phyloP scores from a whole-genome alignment of 2,888 invertebrate genomes.

The Leptinotarsa tumamoca region DNA sequence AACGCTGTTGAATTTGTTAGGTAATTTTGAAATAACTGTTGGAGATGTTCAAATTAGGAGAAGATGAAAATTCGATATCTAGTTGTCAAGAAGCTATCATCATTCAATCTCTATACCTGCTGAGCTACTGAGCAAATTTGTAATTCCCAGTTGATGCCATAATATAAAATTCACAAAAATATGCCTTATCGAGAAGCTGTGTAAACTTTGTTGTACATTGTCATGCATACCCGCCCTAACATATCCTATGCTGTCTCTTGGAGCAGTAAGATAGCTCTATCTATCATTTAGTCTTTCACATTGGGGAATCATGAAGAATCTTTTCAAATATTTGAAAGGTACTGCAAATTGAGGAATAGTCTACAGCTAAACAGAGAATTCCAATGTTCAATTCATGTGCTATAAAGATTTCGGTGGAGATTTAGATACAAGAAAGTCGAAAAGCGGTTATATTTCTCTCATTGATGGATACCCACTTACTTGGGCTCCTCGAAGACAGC shows the following conservation, averaged over 20 bases:
- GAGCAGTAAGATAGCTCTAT: too few relatives aligned
- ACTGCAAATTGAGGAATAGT: neutral
- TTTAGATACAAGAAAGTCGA: neutral
- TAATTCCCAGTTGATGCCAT: too few relatives aligned
- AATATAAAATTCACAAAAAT: too few relatives aligned
- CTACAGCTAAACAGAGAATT: neutral
- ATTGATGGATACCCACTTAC: neutral
- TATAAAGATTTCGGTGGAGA: neutral
- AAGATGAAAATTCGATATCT: neutral
- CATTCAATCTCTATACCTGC: neutral
- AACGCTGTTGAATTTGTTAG: neutral
- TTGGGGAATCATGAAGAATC: neutral
- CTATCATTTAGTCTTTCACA: neutral
- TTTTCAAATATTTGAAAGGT: neutral
- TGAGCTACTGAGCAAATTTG: too few relatives aligned
- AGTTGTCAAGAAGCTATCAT: neutral
- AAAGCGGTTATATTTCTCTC: neutral
- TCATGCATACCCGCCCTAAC: too few relatives aligned
- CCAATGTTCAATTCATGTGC: neutral
- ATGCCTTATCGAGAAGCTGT: neutral
- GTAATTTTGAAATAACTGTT: neutral
- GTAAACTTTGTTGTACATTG: neutral
- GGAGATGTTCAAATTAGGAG: slow-evolving; percentile 3
- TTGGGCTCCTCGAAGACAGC: neutral
- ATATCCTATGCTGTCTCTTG: too few relatives aligned